These are phyloP conservation scores for Archocentrus centrarchus DNA, from an alignment of 2,113 vertebrate species.

Conservation along the genomic window DNA sequence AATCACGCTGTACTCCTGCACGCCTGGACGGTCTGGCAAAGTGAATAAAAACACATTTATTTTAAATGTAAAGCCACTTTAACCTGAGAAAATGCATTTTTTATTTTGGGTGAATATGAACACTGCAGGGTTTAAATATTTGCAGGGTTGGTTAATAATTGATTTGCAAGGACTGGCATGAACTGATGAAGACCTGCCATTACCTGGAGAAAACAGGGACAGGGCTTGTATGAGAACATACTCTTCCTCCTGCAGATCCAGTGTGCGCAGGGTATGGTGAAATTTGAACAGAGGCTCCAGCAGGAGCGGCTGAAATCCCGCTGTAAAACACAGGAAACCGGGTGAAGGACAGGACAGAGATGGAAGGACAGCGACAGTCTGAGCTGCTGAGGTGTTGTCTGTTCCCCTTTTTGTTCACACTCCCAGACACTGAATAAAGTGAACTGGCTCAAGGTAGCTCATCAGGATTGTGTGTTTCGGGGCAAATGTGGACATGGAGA, in stretches of 20 bases:
- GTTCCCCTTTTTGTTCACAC: background rate
- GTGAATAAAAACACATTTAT: background rate
- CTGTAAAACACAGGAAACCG: constrained; percentile 60
- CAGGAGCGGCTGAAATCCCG: constrained; percentile 83
- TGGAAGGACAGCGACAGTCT: background rate
- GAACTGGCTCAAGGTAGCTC: too few relatives aligned
- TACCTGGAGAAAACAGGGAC: constrained; percentile 69
- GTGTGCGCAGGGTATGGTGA: constrained; percentile 77
- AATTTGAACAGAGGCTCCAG: constrained; percentile 84
- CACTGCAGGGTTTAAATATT: constrained; percentile 14
- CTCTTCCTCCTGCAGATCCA: constrained; percentile 77
- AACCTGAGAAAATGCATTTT: background rate
- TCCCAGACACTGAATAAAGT: background rate
- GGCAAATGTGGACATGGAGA: too few relatives aligned
- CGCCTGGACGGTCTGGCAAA: constrained; percentile 72
- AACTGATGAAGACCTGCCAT: background rate
- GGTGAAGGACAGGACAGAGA: background rate
- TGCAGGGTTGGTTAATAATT: constrained; percentile 27
- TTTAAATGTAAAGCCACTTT: background rate
- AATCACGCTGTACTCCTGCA: constrained; percentile 57
- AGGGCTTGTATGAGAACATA: constrained; percentile 61
- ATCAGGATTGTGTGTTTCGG: too few relatives aligned
- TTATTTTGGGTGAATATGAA: background rate
- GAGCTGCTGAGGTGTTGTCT: background rate
- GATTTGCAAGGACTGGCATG: background rate